These are phyloP conservation scores for Limenitis camilla DNA, from an alignment of 2,888 invertebrate genomes.

Conservation along the genomic window DNA sequence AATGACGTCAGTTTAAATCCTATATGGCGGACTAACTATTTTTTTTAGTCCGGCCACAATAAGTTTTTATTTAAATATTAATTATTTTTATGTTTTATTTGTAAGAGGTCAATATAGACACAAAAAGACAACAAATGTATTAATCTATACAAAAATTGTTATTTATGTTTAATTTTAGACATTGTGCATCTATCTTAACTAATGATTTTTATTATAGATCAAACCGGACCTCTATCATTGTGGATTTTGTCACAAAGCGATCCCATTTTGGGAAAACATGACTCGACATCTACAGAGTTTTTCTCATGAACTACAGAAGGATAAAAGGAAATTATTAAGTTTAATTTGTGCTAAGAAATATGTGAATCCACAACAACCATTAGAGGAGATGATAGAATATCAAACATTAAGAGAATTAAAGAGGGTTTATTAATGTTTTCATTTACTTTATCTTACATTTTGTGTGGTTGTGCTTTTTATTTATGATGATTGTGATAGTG, in stretches of 20 bases:
- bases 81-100: not conserved
- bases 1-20: too few relatives aligned
- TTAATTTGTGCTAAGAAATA: not conserved
- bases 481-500: too few relatives aligned
- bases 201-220: slow-evolving; percentile 35
- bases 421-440: too few relatives aligned
- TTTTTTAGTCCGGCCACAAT: too few relatives aligned
- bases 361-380: too few relatives aligned
- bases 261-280: slow-evolving; percentile 38
- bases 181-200: not conserved
- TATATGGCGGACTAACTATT: too few relatives aligned
- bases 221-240: slow-evolving; percentile 46
- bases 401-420: too few relatives aligned
- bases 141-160: not conserved
- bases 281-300: slow-evolving; percentile 27
- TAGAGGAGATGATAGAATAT: too few relatives aligned
- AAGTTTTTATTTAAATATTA: too few relatives aligned
- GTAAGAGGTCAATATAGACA: not conserved
- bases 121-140: not conserved
- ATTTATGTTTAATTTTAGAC: not conserved
- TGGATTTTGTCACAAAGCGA: slow-evolving; percentile 41
- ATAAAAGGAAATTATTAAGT: slow-evolving; percentile 7
- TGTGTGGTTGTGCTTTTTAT: too few relatives aligned
- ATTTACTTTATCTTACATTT: too few relatives aligned
- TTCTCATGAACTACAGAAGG: slow-evolving; percentile 18